Conservation (phyloP, 2,113 vertebrate species). For the Scatophagus argus region DNA sequence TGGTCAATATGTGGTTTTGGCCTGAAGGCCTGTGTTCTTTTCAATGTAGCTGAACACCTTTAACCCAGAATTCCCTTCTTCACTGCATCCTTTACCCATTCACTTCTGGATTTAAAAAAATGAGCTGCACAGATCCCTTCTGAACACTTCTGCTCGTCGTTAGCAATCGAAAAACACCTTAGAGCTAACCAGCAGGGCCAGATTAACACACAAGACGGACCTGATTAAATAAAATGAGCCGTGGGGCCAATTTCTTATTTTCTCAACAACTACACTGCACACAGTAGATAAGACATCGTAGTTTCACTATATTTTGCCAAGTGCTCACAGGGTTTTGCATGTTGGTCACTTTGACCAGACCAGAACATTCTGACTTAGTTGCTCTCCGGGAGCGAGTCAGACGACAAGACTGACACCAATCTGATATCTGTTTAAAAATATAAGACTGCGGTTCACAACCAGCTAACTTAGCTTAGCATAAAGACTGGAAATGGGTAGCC, state of each 20-base stretch:
- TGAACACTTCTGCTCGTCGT: background rate
- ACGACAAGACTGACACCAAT: background rate
- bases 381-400: background rate
- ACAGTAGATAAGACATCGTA: background rate
- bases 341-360: background rate
- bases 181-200: background rate
- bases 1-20: conserved; percentile 54
- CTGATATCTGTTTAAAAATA: background rate
- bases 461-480: background rate
- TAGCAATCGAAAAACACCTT: background rate
- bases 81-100: background rate
- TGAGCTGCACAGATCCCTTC: background rate
- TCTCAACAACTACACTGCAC: background rate
- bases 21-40: conserved; percentile 36
- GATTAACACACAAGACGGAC: background rate
- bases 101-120: background rate
- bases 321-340: background rate
- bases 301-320: background rate
- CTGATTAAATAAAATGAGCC: background rate
- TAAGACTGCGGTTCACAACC: background rate
- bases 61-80: conserved; percentile 1
- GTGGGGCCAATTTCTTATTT: too few relatives aligned
- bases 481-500: background rate
- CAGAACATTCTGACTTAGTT: too few relatives aligned
- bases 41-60: conserved; percentile 22